Base-by-base conservation (phyloP, 1,140 invertebrate species). In the Procambarus clarkii region DNA sequence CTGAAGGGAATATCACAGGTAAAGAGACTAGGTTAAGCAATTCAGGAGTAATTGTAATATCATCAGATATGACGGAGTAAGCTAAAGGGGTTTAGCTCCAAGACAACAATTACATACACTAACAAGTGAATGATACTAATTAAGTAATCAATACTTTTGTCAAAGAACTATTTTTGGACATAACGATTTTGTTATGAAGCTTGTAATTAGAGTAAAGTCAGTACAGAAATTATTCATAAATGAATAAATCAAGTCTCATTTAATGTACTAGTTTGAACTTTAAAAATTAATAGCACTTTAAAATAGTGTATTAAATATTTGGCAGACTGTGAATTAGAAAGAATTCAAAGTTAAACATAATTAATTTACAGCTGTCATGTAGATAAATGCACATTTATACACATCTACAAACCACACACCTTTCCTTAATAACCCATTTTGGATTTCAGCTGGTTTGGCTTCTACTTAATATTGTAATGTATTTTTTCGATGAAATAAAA, bases 401-500 rank as follows among this genome's bases (percentile, higher is more conserved):
- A 77, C 71, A 86, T 45, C 34, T 54, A 34, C 60, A 34, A n/a
- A 46, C 3, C 46, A 58, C 71, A 76, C 76, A 80, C 76, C 60
- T 54, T 79, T 18, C 48, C 76, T 11, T 71, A 44, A 24, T 76
- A 74, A 85, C 74, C 76, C 58, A 34, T 85, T 79, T 80, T 91
- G 89, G 89, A 91, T 91, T 91, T 80, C 89, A 91, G 89, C 89
- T 91, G 89, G 89, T 91, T 91, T 91, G 89, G 89, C 89, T 91
- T 91, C 89, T 89, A 76, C 69, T 24, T 74, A 50, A 50, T 86
- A 50, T 48, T 54, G 11, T 58, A 79, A 54, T n/a, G 44, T 84
- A 15, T 85, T 58, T 74, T 45, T 21, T 78, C n/a, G n/a, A 78
- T 69, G 13, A 46, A 81, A 81, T 21, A 24, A 86, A 86, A 79